Evolutionary conservation across 2,797 vertebrate species (phyloP), one percentile per base, ranked within the genome.

Genomic region (Serranus cabrilla): DNA sequence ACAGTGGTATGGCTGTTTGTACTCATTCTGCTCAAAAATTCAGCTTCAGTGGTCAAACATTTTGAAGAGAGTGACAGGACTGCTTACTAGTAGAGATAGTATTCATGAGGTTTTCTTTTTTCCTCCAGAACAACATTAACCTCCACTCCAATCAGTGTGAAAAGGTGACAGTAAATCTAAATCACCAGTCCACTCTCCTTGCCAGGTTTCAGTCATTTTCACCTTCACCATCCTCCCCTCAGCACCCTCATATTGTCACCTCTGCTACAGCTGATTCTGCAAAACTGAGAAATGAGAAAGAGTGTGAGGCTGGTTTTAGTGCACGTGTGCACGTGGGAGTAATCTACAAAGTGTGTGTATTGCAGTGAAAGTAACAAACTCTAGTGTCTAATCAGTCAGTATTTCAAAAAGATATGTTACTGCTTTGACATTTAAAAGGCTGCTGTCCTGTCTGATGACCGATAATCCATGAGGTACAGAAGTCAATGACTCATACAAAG

Each of bases 191-290:
- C 59, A 55, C 42, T 51, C 39, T 73, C 78, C 23, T 17, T 52
- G 60, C 61, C 70, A 46, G 59, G 23, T 73, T 55, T 80, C 74
- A 61, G 71, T 85, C 66, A 81, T 84, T 80, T 87, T 91, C 84
- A 91, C 84, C 89, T 88, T 84, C 71, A 69, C 50, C 46, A 37
- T 70, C 74, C 79, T 82, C 66, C 62, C 72, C 45, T 63, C 76
- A 71, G 59, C 74, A 54, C 59, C 59, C 49, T 73, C 66, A 66
- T 63, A 76, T 61, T 75, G 82, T 90, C 86, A 82, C 86, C 88
- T 89, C 81, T 78, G 42, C 55, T 80, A 50, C 63, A 79, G 90
- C 87, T 91, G 91, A 93, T 85, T 86, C 84, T 85, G 89, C 92
- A 92, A 83, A 91, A 88, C 45, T 63, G 55, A 75, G 61, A 67